These are phyloP conservation scores for Sepioteuthis lessoniana DNA, from an alignment of 2,888 invertebrate species.

Conservation along the genomic window DNA sequence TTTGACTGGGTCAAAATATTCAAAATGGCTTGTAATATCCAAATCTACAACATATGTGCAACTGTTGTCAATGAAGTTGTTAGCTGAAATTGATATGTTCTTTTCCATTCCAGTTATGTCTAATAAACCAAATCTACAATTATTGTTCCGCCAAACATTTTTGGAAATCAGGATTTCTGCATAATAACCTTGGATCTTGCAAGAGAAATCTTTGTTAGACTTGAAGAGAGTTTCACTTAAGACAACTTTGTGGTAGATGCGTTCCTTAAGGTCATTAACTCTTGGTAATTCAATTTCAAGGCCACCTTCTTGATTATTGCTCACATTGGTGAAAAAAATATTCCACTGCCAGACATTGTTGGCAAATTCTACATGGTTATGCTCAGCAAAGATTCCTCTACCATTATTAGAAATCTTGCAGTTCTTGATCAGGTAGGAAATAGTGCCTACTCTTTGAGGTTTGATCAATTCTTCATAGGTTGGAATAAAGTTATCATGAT, in stretches of 20 bases:
- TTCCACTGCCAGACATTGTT: constrained; percentile 98
- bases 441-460: constrained; percentile 88
- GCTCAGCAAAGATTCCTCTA: constrained; percentile 86
- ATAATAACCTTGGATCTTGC: constrained; percentile 93
- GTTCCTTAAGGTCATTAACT: constrained; percentile 77
- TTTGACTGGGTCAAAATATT: constrained; percentile 83
- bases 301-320: constrained; percentile 89
- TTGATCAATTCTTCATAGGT: constrained; percentile 76
- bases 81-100: constrained; percentile 87
- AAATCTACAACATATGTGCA: constrained; percentile 91
- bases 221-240: constrained; percentile 91
- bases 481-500: constrained; percentile 72
- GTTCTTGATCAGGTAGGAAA: constrained; percentile 90
- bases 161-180: constrained; percentile 89
- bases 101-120: constrained; percentile 93
- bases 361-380: constrained; percentile 91
- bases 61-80: constrained; percentile 85
- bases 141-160: constrained; percentile 89
- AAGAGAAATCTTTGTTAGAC: constrained; percentile 87
- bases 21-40: constrained; percentile 91
- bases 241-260: constrained; percentile 84
- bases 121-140: constrained; percentile 79
- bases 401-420: constrained; percentile 90
- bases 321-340: constrained; percentile 88
- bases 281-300: constrained; percentile 92